phyloP scores from a whole-genome alignment of 37 sponge, comb jelly and placozoan genomes.

The Agelas oroides region DNA sequence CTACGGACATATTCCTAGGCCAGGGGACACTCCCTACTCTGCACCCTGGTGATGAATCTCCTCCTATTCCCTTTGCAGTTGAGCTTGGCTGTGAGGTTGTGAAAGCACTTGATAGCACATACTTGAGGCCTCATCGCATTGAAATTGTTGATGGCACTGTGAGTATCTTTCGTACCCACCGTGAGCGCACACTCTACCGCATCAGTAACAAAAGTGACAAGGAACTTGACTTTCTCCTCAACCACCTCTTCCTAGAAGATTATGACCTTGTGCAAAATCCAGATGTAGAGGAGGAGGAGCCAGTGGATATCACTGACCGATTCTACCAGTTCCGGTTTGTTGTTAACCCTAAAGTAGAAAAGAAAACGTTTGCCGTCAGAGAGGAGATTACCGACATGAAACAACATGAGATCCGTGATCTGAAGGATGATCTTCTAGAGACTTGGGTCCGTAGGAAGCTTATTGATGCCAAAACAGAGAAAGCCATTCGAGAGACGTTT shows the following conservation, averaged over 20 bases:
- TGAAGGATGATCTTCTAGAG: slow-evolving; percentile 36
- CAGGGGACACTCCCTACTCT: slow-evolving; percentile 74
- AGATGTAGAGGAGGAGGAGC: slow-evolving; percentile 80
- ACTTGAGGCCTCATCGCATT: slow-evolving; percentile 58
- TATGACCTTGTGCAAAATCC: slow-evolving; percentile 80
- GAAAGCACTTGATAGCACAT: slow-evolving; percentile 51
- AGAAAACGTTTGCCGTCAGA: slow-evolving; percentile 72
- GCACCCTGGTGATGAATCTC: slow-evolving; percentile 86
- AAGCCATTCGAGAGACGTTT: slow-evolving; percentile 35
- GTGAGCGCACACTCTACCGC: slow-evolving; percentile 67
- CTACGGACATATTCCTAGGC: slow-evolving; percentile 66
- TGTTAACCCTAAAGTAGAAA: slow-evolving; percentile 73
- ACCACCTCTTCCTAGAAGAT: slow-evolving; percentile 89
- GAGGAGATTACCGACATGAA: slow-evolving; percentile 63
- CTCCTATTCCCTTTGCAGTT: slow-evolving; percentile 90
- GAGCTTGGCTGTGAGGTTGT: slow-evolving; percentile 85
- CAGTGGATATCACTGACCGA: slow-evolving; percentile 93
- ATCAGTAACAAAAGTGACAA: slow-evolving; percentile 78
- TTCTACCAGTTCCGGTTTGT: slow-evolving; percentile 90
- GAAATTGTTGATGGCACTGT: slow-evolving; percentile 48
- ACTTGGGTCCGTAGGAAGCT: slow-evolving; percentile 28
- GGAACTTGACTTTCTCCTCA: slow-evolving; percentile 86
- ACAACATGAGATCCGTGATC: slow-evolving; percentile 20
- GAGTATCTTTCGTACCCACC: slow-evolving; percentile 44
- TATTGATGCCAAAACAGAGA: slow-evolving; percentile 28